These are phyloP conservation scores for Burhinus oedicnemus DNA, from an alignment of 2,113 vertebrate genomes.

Conservation along the genomic window DNA sequence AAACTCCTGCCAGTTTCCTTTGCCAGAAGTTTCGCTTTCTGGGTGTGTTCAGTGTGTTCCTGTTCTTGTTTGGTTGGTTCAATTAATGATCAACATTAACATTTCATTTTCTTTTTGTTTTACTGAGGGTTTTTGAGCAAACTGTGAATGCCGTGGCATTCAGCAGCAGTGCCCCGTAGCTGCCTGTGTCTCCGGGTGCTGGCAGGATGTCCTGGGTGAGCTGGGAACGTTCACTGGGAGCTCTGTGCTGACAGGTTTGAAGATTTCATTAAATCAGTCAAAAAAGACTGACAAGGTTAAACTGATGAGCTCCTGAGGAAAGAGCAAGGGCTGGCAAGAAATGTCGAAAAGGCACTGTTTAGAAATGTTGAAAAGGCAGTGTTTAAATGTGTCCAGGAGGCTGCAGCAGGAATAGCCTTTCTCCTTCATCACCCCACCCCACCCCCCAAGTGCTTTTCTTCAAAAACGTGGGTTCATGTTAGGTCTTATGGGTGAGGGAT, in stretches of 20 bases:
- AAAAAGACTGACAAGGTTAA: not conserved
- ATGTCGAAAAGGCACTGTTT: not conserved
- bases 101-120: not conserved
- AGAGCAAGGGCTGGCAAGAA: not conserved
- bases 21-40: slow-evolving; percentile 37
- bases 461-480: accelerated
- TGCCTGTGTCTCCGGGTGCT: accelerated
- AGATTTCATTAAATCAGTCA: not conserved
- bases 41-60: slow-evolving; percentile 36
- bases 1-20: slow-evolving; percentile 24
- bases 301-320: not conserved
- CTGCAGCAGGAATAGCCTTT: not conserved
- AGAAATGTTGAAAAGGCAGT: not conserved
- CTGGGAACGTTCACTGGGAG: not conserved
- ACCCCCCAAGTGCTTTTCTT: not conserved
- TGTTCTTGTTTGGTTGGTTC: slow-evolving; percentile 20
- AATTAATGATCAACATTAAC: not conserved
- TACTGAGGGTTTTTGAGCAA: not conserved
- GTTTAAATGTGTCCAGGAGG: not conserved
- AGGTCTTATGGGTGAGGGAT: not conserved
- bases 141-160: not conserved
- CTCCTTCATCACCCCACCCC: not conserved
- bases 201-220: not conserved
- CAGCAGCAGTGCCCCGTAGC: not conserved
- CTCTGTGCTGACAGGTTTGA: not conserved